Conservation (phyloP, 2,888 invertebrate genomes). For the Atrina japonica region DNA sequence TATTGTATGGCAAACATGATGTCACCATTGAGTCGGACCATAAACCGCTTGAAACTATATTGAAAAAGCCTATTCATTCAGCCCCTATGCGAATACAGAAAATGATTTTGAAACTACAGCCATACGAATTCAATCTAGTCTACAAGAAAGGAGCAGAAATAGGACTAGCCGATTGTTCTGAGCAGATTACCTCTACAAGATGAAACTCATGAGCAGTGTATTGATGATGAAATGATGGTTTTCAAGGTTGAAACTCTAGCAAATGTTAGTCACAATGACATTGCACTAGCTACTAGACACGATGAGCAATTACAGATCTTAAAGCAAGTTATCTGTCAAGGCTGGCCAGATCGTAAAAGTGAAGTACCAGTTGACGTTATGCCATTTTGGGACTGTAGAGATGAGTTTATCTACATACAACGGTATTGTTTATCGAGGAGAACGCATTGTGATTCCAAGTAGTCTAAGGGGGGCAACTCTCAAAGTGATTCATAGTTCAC, state of each 20-base stretch:
- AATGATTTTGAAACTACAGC: slow-evolving; percentile 19
- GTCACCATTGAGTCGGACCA: slow-evolving; percentile 30
- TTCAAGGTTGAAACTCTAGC: background rate
- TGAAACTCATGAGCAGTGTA: background rate
- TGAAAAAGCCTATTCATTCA: slow-evolving; percentile 19
- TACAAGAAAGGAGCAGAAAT: slow-evolving; percentile 5
- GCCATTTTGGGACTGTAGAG: slow-evolving; percentile 18
- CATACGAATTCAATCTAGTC: too few relatives aligned
- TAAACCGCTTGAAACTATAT: slow-evolving; percentile 16
- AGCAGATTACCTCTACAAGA: background rate
- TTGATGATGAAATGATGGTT: slow-evolving; percentile 22
- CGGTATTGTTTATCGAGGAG: slow-evolving; percentile 28
- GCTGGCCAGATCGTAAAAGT: slow-evolving; percentile 6
- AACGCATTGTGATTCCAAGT: slow-evolving; percentile 35
- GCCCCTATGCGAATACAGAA: slow-evolving; percentile 15
- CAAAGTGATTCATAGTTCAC: slow-evolving; percentile 28
- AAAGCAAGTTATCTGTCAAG: slow-evolving; percentile 9
- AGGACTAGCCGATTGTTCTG: slow-evolving; percentile 11
- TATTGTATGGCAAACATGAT: slow-evolving; percentile 28
- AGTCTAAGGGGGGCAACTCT: slow-evolving; percentile 23
- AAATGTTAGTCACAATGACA: background rate
- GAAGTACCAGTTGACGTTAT: background rate
- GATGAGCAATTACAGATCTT: slow-evolving; percentile 18
- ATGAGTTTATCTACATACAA: slow-evolving; percentile 27
- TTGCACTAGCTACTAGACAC: slow-evolving; percentile 2